Base-by-base conservation (phyloP, 2,113 vertebrate genomes). In the Esox niger region DNA sequence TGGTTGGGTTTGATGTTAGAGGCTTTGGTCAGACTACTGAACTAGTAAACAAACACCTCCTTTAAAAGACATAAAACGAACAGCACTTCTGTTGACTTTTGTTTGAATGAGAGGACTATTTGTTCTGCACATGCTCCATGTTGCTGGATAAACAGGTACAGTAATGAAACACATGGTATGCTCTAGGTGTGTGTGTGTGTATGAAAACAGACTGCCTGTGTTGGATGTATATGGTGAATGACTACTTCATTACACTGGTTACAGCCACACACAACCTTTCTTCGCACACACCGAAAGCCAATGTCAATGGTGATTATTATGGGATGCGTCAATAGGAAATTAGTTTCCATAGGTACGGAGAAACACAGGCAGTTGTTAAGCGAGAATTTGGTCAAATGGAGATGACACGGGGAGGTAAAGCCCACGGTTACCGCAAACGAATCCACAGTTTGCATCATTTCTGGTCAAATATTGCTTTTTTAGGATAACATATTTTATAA, bases 131-230 rank as follows among this genome's bases (percentile, higher is more conserved):
- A 20, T 47, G 46, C 46, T n/a, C 46, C 20, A 43, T 70, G 73
- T 69, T 47, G 60, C 31, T 69, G 62, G 73, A 67, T n/a, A 1
- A 29, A 46, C 68, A 65, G 29, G 66, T 35, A 30, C 23, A 43
- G 35, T 32, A 15, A 57, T 76, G 68, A 66, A 71, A 56, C 25
- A 68, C 64, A 2, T 21, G 6, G 20, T 33, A 27, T 49, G 63
- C 17, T 26, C 25, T 26, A 33, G 8, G 54, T 54, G 71, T 76
- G 64, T 59, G 62, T 62, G 23, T 67, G 49, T 77, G 79, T 54
- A 20, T 55, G 46, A 10, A 69, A 55, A 77, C 69, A 70, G 43
- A 70, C 46, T 2, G 59, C n/a, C 23, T 57, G 56, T 78, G 65
- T 70, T 35, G 54, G 52, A 33, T 59, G 55, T 59, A 31, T 64